Evolutionary conservation across 2,888 invertebrate species (phyloP).

Genomic region (Halictus ligatus): DNA sequence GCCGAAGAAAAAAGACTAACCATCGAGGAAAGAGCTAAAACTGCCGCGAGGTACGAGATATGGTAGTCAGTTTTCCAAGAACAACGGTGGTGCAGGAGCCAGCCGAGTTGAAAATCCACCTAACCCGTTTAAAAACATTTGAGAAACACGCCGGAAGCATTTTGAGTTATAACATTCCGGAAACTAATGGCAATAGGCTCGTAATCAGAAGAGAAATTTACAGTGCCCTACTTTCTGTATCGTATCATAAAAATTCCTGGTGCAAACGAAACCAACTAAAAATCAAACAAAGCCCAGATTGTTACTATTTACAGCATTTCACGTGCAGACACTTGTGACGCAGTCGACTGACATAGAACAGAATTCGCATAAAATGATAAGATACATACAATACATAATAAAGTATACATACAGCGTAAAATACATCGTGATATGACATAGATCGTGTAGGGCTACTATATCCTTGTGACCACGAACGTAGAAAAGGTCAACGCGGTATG

Average conservation of each 20-base stretch:
- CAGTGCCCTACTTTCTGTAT: background rate
- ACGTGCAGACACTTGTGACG: no score
- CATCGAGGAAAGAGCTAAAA: background rate
- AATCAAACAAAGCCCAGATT: background rate
- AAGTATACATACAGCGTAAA: no score
- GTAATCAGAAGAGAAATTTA: background rate
- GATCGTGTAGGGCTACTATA: no score
- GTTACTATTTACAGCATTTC: background rate
- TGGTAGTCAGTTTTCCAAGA: background rate
- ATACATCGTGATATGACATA: no score
- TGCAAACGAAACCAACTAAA: background rate
- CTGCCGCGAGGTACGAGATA: background rate
- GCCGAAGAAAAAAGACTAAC: background rate
- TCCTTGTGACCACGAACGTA: no score
- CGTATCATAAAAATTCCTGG: background rate
- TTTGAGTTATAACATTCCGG: background rate
- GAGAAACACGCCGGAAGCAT: background rate
- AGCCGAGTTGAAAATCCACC: background rate
- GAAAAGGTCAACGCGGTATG: no score
- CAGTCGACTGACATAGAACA: no score
- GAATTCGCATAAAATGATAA: no score
- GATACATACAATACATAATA: no score
- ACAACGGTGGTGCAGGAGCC: background rate
- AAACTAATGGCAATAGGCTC: background rate
- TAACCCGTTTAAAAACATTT: background rate